Base-by-base conservation (phyloP, 2,888 invertebrate genomes). In the Stictocephala bisonia region DNA sequence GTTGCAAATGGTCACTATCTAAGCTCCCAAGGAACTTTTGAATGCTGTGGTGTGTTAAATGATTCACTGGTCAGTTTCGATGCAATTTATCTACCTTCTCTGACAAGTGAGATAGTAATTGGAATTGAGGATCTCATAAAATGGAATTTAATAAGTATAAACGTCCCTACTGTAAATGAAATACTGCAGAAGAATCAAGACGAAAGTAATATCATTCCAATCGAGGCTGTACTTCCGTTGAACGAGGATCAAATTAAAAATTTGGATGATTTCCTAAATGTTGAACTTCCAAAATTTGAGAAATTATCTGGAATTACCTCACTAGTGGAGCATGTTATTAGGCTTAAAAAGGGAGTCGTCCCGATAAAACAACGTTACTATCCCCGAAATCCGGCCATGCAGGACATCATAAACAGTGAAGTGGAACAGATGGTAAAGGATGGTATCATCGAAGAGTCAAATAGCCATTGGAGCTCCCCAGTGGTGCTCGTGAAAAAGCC, bases 351-450 rank as follows among this genome's bases (percentile, higher is more conserved):
- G 1, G 20, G 7, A 1, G 53, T n/a, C 11, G 26, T 6, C 3
- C 69, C 50, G 6, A 50, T 69, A 1, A 50, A 53, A 51, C 24
- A 69, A 15, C 41, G 53, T 11, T 20, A 27, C 22, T 69, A 69
- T n/a, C 53, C 48, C 13, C 9, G 71, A 71, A 48, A 68, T 29
- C 73, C 75, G 11, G 72, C 41, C 11, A 72, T 67, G 15, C 77
- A 77, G 50, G 53, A n/a, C 0, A 15, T 70, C 3, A 67, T 79
- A 7, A 66, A 78, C 29, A 22, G 56, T 2, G 79, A 79, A 66
- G n/a, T n/a, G n/a, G n/a, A n/a, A n/a, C n/a, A n/a, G n/a, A n/a
- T n/a, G n/a, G n/a, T n/a, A n/a, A n/a, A n/a, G n/a, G n/a, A n/a
- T n/a, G n/a, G n/a, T n/a, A n/a, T n/a, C n/a, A n/a, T n/a, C n/a